Conservation (phyloP, 1,140 invertebrate genomes). For the Oedothorax gibbosus region DNA sequence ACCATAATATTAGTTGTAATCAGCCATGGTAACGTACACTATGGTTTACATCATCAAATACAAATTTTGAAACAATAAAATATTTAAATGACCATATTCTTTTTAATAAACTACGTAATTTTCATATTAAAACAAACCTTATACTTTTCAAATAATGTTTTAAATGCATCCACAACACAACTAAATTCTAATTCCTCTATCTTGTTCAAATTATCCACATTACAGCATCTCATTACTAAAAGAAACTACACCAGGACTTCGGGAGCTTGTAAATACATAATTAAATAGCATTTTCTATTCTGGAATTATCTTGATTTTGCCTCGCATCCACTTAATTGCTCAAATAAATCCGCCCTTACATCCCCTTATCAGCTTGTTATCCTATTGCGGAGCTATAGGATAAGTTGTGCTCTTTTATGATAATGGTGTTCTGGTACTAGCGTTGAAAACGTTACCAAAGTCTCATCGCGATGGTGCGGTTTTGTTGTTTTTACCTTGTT, state of each 20-base stretch:
- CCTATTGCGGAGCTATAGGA: conserved; percentile 1
- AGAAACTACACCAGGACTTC: neutral
- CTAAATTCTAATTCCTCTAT: neutral
- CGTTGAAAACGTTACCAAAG: too few relatives aligned
- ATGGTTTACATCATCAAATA: neutral
- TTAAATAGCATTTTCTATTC: conserved; percentile 21
- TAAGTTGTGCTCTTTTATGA: neutral
- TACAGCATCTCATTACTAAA: neutral
- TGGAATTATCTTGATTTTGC: conserved; percentile 19
- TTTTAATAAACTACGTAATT: neutral
- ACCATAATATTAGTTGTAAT: neutral
- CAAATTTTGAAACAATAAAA: neutral
- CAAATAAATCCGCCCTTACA: conserved; percentile 12
- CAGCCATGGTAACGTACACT: neutral
- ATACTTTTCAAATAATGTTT: neutral
- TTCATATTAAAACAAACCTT: neutral
- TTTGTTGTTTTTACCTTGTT: too few relatives aligned
- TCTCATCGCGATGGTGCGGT: too few relatives aligned
- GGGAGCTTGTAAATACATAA: conserved; percentile 5
- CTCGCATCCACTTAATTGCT: conserved; percentile 14
- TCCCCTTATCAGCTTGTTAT: conserved; percentile 44
- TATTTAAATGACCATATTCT: neutral
- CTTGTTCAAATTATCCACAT: neutral
- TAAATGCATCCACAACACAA: neutral
- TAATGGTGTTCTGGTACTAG: neutral